A percentile compares a stretch with the other conserved stretches of the same genome.
Conservation (phyloP, 2,888 invertebrate species). For the Phalera bucephala region DNA sequence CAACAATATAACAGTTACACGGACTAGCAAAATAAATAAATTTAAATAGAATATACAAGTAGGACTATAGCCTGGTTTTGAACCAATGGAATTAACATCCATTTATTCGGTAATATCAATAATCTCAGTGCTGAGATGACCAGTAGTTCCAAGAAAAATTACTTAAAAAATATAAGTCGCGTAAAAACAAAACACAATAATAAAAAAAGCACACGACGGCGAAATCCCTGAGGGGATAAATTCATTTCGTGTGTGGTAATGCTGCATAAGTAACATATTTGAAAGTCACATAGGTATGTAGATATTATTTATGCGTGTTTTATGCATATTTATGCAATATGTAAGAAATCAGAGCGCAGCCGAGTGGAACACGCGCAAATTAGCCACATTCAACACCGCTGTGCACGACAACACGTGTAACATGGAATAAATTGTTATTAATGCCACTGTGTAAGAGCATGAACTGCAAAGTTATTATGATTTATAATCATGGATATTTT, state of each 20-base stretch:
- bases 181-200: too few relatives aligned
- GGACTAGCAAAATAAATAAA: too few relatives aligned
- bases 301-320: background rate
- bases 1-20: conserved; percentile 4
- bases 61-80: too few relatives aligned
- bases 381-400: conserved; percentile 31
- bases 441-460: conserved; percentile 70
- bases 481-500: conserved; percentile 63
- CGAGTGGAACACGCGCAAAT: conserved; percentile 51
- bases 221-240: too few relatives aligned
- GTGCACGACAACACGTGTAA: conserved; percentile 30
- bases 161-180: too few relatives aligned
- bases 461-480: conserved; percentile 68
- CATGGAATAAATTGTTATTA: conserved; percentile 59
- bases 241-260: too few relatives aligned
- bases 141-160: too few relatives aligned
- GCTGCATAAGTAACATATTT: background rate
- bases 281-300: background rate
- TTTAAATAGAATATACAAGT: too few relatives aligned
- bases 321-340: conserved; percentile 1
- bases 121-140: too few relatives aligned
- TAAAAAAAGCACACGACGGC: too few relatives aligned
- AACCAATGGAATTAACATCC: too few relatives aligned
- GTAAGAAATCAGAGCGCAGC: conserved; percentile 42
- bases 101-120: too few relatives aligned